These are phyloP conservation scores for Corythaeola cristata DNA, from an alignment of 2,113 vertebrate species.

Conservation along the genomic window DNA sequence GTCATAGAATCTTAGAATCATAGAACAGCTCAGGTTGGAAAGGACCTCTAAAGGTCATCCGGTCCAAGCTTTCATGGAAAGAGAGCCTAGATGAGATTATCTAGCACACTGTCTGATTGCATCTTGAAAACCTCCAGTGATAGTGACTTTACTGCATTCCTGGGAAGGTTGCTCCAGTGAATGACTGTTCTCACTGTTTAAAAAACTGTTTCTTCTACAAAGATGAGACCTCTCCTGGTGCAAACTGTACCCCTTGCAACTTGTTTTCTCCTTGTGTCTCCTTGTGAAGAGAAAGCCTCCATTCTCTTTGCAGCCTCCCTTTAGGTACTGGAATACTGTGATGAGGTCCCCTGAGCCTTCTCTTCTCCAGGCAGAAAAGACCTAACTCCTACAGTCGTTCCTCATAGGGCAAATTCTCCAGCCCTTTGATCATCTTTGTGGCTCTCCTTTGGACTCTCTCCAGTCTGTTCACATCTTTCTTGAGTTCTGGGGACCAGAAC, in stretches of 20 bases:
- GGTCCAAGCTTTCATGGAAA: not conserved
- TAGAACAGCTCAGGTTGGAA: not conserved
- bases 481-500: not conserved
- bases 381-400: not conserved
- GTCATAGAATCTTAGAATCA: not conserved
- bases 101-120: not conserved
- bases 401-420: not conserved
- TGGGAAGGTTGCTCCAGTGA: not conserved
- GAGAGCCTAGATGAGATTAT: not conserved
- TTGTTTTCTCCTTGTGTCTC: not conserved
- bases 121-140: not conserved
- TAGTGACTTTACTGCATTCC: too few relatives aligned
- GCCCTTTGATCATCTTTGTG: not conserved
- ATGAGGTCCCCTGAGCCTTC: not conserved
- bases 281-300: not conserved
- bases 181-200: not conserved
- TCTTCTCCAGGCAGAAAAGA: not conserved
- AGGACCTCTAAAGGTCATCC: not conserved
- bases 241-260: not conserved
- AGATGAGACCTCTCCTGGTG: not conserved
- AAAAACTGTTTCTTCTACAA: not conserved
- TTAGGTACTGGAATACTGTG: not conserved
- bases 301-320: not conserved
- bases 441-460: not conserved
- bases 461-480: not conserved